A percentile compares a stretch with the other conserved stretches of the same genome.
Conservation (phyloP, 2,113 vertebrate genomes). For the Python bivittatus region DNA sequence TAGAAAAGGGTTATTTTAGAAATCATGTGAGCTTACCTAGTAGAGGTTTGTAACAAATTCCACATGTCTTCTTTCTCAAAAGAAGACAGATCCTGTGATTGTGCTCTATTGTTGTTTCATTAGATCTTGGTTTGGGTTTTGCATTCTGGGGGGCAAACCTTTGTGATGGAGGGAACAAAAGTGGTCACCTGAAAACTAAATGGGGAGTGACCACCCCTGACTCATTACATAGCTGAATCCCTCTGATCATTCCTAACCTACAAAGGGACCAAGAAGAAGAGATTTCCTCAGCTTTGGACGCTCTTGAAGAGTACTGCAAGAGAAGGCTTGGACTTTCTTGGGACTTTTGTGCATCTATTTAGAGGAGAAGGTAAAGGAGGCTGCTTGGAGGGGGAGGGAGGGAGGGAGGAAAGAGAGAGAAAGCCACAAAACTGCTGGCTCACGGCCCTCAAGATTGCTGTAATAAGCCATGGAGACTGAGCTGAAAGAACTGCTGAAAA, state of each 20-base stretch:
- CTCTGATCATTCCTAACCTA: neutral
- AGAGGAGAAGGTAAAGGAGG: neutral
- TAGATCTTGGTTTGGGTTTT: too few relatives aligned
- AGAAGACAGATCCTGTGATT: neutral
- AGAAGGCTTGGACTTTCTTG: slow-evolving; percentile 2
- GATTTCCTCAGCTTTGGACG: neutral
- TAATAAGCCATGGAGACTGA: neutral
- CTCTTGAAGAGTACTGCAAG: slow-evolving; percentile 35
- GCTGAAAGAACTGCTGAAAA: slow-evolving; percentile 1
- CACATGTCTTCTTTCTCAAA: neutral
- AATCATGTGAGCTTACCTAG: slow-evolving; percentile 30
- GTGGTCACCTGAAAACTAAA: slow-evolving; percentile 4
- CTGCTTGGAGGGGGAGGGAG: neutral
- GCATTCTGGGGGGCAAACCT: too few relatives aligned
- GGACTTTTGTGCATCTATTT: slow-evolving; percentile 8
- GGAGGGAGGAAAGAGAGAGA: slow-evolving; percentile 13
- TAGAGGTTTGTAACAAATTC: slow-evolving; percentile 4
- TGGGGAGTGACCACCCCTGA: neutral
- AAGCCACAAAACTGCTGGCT: slow-evolving; percentile 10
- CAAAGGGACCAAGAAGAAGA: slow-evolving; percentile 7
- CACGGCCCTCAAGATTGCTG: neutral
- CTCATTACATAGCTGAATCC: neutral
- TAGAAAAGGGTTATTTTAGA: slow-evolving; percentile 8
- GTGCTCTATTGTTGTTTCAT: neutral
- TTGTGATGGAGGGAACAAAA: neutral